A percentile compares a stretch with the other conserved stretches of the same genome.
Conservation (phyloP, 2,888 invertebrate species). For the Chaitophorus viminalis region DNA sequence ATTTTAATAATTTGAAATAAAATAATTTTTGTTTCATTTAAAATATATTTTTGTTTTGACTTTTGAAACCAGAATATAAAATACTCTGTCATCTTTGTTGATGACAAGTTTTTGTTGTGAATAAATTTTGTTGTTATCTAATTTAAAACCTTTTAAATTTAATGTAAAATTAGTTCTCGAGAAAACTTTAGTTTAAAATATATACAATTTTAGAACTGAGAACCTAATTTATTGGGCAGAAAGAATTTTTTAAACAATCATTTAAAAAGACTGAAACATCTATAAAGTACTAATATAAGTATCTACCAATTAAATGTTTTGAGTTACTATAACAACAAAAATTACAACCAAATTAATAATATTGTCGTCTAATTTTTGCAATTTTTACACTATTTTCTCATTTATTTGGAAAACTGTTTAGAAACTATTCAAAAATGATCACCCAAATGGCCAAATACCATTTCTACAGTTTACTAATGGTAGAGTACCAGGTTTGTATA, state of each 20-base stretch:
- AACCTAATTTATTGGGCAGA: not conserved
- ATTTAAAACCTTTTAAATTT: not conserved
- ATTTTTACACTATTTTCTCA: no score
- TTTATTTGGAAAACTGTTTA: no score
- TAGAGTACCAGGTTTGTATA: no score
- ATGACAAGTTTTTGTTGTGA: not conserved
- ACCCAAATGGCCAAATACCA: no score
- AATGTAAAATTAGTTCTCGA: not conserved
- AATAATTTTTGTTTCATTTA: slow-evolving; percentile 24
- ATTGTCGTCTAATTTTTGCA: no score
- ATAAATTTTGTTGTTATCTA: not conserved
- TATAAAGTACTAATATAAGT: no score
- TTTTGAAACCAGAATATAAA: not conserved
- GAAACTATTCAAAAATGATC: no score
- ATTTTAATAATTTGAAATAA: slow-evolving; percentile 49
- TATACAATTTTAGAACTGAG: not conserved
- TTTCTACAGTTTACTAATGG: no score
- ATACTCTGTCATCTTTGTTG: not conserved
- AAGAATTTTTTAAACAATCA: not conserved
- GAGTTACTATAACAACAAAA: no score
- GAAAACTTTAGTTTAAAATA: no score
- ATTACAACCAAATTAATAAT: no score
- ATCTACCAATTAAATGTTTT: no score
- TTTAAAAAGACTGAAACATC: not conserved
- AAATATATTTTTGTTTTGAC: not conserved